Conservation (phyloP, 1,140 invertebrate species). For the Brachionus koreanus region DNA sequence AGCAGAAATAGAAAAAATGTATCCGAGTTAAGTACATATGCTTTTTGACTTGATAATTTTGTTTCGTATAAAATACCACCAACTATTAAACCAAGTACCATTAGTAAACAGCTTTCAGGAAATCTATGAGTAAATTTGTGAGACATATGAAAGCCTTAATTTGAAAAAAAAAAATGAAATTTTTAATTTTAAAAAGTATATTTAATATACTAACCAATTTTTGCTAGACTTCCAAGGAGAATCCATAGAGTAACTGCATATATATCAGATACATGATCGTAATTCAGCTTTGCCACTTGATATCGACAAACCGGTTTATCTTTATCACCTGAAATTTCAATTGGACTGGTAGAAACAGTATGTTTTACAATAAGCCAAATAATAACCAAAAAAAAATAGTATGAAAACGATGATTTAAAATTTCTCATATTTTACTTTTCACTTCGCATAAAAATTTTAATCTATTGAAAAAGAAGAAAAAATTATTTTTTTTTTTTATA, state of each 20-base stretch:
- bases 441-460: neutral
- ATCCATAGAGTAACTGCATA: conserved; percentile 41
- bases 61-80: conserved; percentile 60
- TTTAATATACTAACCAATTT: conserved; percentile 31
- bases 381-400: neutral
- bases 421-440: neutral
- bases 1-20: conserved; percentile 58
- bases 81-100: conserved; percentile 86
- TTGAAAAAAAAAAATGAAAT: neutral
- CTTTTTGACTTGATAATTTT: conserved; percentile 47
- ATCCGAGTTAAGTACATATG: conserved; percentile 52
- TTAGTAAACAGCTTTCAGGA: conserved; percentile 86
- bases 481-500: no score
- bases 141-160: conserved; percentile 41
- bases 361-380: neutral
- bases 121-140: conserved; percentile 49
- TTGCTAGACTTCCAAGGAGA: conserved; percentile 24
- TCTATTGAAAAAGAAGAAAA: neutral
- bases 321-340: conserved; percentile 15
- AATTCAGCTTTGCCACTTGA: conserved; percentile 41
- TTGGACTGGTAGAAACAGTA: neutral
- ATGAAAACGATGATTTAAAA: neutral
- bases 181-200: no score
- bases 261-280: conserved; percentile 35
- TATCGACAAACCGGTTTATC: conserved; percentile 9